Conservation (phyloP, 2,113 vertebrate species). For the Chloroceryle aenea region DNA sequence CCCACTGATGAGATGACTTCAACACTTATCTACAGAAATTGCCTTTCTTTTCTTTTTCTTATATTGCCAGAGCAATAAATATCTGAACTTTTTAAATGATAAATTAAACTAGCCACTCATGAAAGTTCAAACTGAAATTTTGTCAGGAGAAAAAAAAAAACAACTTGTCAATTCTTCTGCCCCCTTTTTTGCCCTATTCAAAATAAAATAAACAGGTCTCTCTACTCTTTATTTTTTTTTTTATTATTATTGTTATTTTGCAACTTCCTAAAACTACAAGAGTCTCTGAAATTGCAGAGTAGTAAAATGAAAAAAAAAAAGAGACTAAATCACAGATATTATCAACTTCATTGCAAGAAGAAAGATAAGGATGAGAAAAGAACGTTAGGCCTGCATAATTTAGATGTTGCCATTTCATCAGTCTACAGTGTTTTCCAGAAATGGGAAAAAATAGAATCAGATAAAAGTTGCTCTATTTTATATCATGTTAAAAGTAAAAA, state of each 20-base stretch:
- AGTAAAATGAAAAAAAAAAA: background rate
- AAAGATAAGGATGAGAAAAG: constrained; percentile 6
- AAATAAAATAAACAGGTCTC: background rate
- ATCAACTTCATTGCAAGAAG: background rate
- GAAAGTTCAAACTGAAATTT: background rate
- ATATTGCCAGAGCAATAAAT: background rate
- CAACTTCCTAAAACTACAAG: background rate
- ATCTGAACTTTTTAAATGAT: background rate
- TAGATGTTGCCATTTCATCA: background rate
- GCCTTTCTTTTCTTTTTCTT: background rate
- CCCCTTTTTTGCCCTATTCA: background rate
- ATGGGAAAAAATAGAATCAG: background rate
- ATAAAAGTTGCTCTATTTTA: background rate
- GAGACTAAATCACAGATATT: background rate
- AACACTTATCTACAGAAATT: background rate
- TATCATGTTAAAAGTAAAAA: background rate
- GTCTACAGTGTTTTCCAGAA: background rate
- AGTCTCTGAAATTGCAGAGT: background rate
- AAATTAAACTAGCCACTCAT: background rate
- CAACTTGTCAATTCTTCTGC: background rate
- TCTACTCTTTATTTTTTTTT: background rate
- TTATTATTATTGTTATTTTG: background rate
- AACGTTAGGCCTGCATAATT: background rate
- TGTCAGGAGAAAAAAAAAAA: background rate
- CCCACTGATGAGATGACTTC: background rate